Percentiles rank a stretch among this genome's conserved stretches.
phyloP scores from a whole-genome alignment of 1,140 invertebrate species.

The Antheraea mylitta region DNA sequence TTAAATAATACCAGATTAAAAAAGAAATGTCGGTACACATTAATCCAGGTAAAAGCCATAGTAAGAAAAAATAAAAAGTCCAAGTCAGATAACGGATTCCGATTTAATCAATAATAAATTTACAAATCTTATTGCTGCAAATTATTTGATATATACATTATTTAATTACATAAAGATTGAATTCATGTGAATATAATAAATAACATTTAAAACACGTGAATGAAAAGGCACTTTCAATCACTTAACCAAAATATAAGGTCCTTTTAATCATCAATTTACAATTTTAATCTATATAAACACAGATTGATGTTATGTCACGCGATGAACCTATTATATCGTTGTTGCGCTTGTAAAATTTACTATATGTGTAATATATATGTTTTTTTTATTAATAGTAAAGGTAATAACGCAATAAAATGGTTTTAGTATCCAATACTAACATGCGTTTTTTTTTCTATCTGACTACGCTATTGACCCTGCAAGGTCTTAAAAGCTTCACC shows the following conservation, averaged over 20 bases:
- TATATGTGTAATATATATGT: neutral
- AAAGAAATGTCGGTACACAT: too few relatives aligned
- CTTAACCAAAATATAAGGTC: conserved; percentile 9
- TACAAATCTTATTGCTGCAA: conserved; percentile 1
- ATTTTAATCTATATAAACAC: conserved; percentile 3
- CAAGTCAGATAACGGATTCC: neutral
- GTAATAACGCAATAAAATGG: neutral
- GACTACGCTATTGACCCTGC: too few relatives aligned
- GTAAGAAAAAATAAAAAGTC: neutral
- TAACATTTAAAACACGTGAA: conserved; percentile 31
- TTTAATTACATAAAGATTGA: conserved; percentile 8
- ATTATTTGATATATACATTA: conserved; percentile 8
- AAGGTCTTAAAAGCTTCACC: too few relatives aligned
- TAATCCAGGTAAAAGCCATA: too few relatives aligned
- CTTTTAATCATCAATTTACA: neutral
- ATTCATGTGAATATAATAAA: conserved; percentile 21
- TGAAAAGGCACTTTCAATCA: conserved; percentile 39
- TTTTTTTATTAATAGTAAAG: too few relatives aligned
- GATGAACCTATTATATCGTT: neutral
- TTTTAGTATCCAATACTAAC: neutral
- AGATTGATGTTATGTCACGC: neutral
- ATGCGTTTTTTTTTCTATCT: too few relatives aligned
- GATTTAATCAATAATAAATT: conserved; percentile 3
- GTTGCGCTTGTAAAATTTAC: neutral
- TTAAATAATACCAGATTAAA: too few relatives aligned